Base-by-base conservation (phyloP, 2,888 invertebrate genomes). In the Machimus atricapillus region DNA sequence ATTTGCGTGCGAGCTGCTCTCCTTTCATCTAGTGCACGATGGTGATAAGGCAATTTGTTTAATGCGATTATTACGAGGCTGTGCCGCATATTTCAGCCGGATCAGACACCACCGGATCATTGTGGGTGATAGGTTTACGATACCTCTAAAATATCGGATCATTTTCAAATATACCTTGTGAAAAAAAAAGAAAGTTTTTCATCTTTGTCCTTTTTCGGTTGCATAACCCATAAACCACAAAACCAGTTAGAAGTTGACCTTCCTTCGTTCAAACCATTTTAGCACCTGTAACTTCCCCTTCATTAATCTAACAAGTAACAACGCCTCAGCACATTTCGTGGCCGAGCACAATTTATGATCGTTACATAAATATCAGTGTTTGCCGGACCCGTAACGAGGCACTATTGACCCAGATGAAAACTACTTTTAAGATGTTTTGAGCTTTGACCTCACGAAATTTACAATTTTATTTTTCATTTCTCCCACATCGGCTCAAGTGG, bases 61-160 rank as follows among this genome's bases (percentile, higher is more conserved):
- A 78, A 78, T 78, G 78, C 78, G 43, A 78, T n/a, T 78, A 78
- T 78, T 78, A 78, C 43, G 78, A 78, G 78, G 3, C n/a, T 43
- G 23, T n/a, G 1, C 0, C 7, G 27, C n/a, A 78, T 78, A 76
- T 76, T 76, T 76, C 76, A 76, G 8, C 40, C 76, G 27, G 74
- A 27, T 74, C 74, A 74, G 74, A 12, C 74, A 74, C 37, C 14
- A 34, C n/a, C 19, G n/a, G 14, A 34, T n/a, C 19, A 19, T 40
- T 40, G 77, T 37, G 77, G n/a, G 16, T 77, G 31, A 77, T 77
- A 37, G 77, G 8, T 34, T 40, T 77, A 37, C 77, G 34, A 34
- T 77, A 12, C n/a, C 9, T 37, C 31, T 74, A 7, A 37, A n/a
- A 37, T 77, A 77, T 77, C 74, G 77, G 19, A 77, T 37, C 37